Evolutionary conservation across 2,888 invertebrate species (phyloP).

Genomic region (Epistrophella euchroma): DNA sequence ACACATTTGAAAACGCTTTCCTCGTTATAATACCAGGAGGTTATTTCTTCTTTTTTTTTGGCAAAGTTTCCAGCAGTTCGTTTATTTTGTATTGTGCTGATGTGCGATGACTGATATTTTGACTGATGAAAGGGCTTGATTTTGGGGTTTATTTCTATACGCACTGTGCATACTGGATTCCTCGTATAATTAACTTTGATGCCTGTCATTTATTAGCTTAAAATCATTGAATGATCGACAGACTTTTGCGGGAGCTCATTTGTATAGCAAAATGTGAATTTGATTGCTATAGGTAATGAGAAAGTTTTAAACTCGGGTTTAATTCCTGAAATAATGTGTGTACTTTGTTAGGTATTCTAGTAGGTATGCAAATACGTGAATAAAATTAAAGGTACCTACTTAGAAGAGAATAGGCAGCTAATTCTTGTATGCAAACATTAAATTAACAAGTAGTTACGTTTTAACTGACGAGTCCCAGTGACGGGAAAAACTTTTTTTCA

Average conservation of each 20-base stretch:
- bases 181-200: slow-evolving; percentile 58
- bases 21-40: neutral
- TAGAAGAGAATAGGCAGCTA: too few species aligned
- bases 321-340: neutral
- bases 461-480: too few species aligned
- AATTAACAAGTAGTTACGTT: too few species aligned
- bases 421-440: too few species aligned
- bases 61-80: neutral
- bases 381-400: too few species aligned
- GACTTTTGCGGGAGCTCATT: neutral
- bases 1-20: slow-evolving; percentile 11
- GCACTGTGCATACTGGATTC: slow-evolving; percentile 26
- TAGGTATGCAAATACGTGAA: too few species aligned
- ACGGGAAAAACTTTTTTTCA: too few species aligned
- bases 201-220: slow-evolving; percentile 54
- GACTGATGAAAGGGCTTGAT: slow-evolving; percentile 61
- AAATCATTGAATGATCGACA: slow-evolving; percentile 39
- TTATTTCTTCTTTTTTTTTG: slow-evolving; percentile 2
- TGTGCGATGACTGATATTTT: slow-evolving; percentile 55
- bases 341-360: too few species aligned
- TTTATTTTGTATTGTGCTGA: slow-evolving; percentile 25
- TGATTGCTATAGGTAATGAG: neutral
- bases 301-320: neutral
- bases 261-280: neutral
- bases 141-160: neutral